Evolutionary conservation across 2,797 vertebrate genomes (phyloP).

Genomic region (Brachymystax lenok): DNA sequence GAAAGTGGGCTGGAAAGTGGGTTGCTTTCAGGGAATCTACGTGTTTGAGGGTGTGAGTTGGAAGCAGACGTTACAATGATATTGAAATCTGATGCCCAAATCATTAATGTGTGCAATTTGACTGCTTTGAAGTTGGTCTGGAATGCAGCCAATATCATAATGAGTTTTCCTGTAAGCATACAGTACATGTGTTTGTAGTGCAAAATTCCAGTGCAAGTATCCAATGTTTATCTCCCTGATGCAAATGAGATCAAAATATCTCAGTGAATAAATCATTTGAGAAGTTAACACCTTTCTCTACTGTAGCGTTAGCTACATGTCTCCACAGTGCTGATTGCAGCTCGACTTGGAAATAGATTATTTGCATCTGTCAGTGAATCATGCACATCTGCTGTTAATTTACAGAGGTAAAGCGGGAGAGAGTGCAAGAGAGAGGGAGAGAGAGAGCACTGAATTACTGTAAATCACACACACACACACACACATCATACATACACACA

Average conservation of each 20-base stretch:
- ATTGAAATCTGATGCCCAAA: not conserved
- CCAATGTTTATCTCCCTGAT: slow-evolving; percentile 2
- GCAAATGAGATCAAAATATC: slow-evolving; percentile 2
- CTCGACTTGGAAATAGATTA: slow-evolving; percentile 44
- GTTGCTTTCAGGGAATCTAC: too few species aligned
- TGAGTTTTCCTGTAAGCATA: not conserved
- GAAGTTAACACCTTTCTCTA: not conserved
- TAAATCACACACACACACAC: slow-evolving; percentile 11
- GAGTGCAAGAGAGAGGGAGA: not conserved
- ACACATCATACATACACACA: not conserved
- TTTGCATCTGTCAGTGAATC: slow-evolving; percentile 45
- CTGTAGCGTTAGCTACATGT: slow-evolving; percentile 20
- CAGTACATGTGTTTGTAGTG: too few species aligned
- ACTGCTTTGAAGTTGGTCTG: not conserved
- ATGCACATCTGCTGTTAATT: slow-evolving; percentile 52
- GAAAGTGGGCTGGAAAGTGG: too few species aligned
- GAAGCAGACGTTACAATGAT: not conserved
- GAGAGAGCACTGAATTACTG: slow-evolving; percentile 21
- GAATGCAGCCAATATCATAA: not conserved
- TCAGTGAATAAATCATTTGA: not conserved
- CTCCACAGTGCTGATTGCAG: slow-evolving; percentile 31
- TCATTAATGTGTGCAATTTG: not conserved
- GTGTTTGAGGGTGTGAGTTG: too few species aligned
- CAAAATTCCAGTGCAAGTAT: not conserved
- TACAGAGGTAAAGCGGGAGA: slow-evolving; percentile 33